Base-by-base conservation (phyloP, 2,888 invertebrate species). In the Apotomis betuletana region DNA sequence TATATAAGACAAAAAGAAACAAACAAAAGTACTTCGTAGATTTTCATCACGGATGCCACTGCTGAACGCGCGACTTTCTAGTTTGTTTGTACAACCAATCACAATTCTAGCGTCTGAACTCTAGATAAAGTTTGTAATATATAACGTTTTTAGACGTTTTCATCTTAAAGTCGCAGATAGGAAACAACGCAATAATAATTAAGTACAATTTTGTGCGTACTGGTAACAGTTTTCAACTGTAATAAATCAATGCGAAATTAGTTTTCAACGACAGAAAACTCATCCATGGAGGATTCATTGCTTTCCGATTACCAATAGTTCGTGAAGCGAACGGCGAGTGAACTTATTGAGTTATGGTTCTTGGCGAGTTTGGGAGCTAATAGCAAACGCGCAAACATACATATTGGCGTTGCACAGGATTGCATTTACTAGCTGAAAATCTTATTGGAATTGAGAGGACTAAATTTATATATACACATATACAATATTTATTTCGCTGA, bases 201-300 rank as follows among this genome's bases (percentile, higher is more conserved):
- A 61, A 54, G 15, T 64, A 55, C 36, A 65, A n/a, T 65, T 65
- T 65, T 57, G 46, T 65, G 46, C 75, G 72, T 69, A 75, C 67
- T 77, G 64, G 76, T 69, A 69, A 73, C 74, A 80, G 80, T 83
- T 83, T 68, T 78, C 80, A 87, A 86, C 83, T 81, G 81, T 79
- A 80, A 87, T 88, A 86, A 87, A 88, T 88, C 84, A 77, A 63
- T 77, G 77, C 74, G 79, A 84, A 87, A 88, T 88, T 88, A 87
- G 86, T 87, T 88, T 86, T 81, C 83, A 83, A 82, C 80, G 83
- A 87, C 85, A 83, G 85, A 85, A 85, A 80, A 87, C 83, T 87
- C 85, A 87, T 87, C 86, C 83, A 76, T 76, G 77, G 83, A 83
- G 82, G 82, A 87, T 87, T 87, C 85, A 88, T 88, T 81, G 87